Evolutionary conservation across 2,888 invertebrate genomes (phyloP), one percentile per base, ranked within the genome.

Genomic region (Pristionchus fissidentatus): DNA sequence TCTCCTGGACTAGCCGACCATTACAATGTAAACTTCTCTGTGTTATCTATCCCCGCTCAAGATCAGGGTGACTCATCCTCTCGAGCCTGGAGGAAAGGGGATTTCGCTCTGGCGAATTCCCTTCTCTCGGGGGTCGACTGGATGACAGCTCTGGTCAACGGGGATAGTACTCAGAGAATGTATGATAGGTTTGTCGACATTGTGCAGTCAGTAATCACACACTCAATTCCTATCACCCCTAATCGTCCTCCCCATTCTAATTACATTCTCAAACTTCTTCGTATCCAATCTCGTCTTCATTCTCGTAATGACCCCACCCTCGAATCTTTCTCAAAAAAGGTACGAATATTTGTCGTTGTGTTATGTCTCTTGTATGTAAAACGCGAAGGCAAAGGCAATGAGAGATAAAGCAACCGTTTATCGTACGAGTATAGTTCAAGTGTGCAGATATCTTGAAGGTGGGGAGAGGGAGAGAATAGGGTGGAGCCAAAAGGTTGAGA

Each of bases 1-100:
- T 55, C 55, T n/a, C 55, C n/a, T n/a, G 55, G 55, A 22, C 22
- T 55, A 7, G 55, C 55, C 10, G 55, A 55, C 55, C 55, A 55
- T 55, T 55, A 55, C 55, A 55, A 55, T n/a, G 55, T 55, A 7
- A 55, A 55, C 55, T 55, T 55, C 22, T 55, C 55, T 55, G 55
- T 55, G 55, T n/a, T 19, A 5, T 15, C 22, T 13, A 55, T 55
- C 22, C n/a, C 55, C 22, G 55, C n/a, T 22, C 22, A 15, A 5
- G 55, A 55, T 22, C 55, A 19, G 55, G n/a, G n/a, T n/a, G n/a
- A n/a, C n/a, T n/a, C n/a, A n/a, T n/a, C n/a, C 55, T 55, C 55
- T 55, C 55, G 55, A 55, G 15, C 22, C 55, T 55, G 55, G 55
- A 55, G 55, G 22, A 55, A 19, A 22, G 55, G 55, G 22, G 22